phyloP scores from a whole-genome alignment of 1,140 invertebrate genomes.

The Solenopsis fugax region DNA sequence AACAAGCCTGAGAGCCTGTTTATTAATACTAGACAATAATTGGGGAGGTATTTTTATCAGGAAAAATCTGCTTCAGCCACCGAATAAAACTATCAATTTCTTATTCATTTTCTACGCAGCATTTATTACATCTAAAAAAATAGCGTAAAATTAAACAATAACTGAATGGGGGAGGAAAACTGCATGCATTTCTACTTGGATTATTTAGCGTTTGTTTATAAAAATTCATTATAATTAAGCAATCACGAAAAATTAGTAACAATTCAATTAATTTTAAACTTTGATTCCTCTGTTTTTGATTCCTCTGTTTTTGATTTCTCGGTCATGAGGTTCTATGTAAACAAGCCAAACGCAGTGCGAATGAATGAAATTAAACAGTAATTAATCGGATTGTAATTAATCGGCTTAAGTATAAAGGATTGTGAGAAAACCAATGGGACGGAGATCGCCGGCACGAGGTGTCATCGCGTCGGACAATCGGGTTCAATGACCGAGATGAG shows the following conservation, averaged over 20 bases:
- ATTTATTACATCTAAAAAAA: no score
- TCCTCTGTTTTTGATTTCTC: not conserved
- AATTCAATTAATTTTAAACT: not conserved
- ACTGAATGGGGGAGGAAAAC: no score
- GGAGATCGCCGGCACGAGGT: not conserved
- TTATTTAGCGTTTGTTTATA: not conserved
- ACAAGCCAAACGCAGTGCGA: not conserved
- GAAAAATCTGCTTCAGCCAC: no score
- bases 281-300: not conserved
- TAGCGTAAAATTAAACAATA: no score
- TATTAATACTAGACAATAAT: no score
- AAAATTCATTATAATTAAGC: not conserved
- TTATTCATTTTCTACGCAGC: no score
- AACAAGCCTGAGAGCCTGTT: no score
- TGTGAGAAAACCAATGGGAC: not conserved
- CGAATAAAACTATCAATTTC: no score
- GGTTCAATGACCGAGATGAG: conserved; percentile 23
- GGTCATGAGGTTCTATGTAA: not conserved
- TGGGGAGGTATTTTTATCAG: no score
- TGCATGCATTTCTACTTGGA: no score
- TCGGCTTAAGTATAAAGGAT: not conserved
- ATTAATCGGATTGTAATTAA: no score
- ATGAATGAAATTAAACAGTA: not conserved
- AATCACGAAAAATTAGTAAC: not conserved
- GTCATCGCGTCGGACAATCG: not conserved